phyloP scores from a whole-genome alignment of 2,113 vertebrate species.

The Argyrosomus japonicus region DNA sequence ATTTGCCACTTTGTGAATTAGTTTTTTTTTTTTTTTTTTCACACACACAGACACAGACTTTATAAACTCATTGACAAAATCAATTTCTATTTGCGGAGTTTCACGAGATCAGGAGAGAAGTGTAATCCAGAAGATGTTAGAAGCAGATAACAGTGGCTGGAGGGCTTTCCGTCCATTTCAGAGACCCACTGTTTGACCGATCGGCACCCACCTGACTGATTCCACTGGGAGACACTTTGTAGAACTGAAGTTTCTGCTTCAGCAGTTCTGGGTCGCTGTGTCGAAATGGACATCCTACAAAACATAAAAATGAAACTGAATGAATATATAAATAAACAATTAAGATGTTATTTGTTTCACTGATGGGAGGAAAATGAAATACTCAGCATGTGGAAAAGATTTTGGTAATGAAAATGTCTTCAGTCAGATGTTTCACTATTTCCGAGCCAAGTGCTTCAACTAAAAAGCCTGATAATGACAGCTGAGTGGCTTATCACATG shows the following conservation, averaged over 20 bases:
- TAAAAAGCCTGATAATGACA: constrained; percentile 5
- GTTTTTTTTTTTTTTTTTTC: neutral
- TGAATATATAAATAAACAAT: neutral
- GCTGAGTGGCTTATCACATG: constrained; percentile 11
- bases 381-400: neutral
- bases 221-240: constrained; percentile 88
- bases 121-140: neutral
- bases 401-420: neutral
- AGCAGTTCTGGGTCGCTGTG: constrained; percentile 94
- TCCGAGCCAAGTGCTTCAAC: neutral
- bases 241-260: constrained; percentile 95
- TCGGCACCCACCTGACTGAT: constrained; percentile 88
- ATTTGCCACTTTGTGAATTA: neutral
- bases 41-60: neutral
- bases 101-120: neutral
- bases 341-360: neutral
- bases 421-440: neutral
- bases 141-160: neutral
- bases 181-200: neutral
- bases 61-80: neutral
- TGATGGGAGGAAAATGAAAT: neutral
- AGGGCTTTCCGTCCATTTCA: constrained; percentile 4
- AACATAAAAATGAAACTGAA: neutral
- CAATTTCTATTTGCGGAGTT: neutral
- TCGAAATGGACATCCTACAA: constrained; percentile 95